Percentiles rank a stretch among this genome's conserved stretches.
Conservation (phyloP, 2,888 invertebrate genomes). For the Glyphotaelius pellucidus region DNA sequence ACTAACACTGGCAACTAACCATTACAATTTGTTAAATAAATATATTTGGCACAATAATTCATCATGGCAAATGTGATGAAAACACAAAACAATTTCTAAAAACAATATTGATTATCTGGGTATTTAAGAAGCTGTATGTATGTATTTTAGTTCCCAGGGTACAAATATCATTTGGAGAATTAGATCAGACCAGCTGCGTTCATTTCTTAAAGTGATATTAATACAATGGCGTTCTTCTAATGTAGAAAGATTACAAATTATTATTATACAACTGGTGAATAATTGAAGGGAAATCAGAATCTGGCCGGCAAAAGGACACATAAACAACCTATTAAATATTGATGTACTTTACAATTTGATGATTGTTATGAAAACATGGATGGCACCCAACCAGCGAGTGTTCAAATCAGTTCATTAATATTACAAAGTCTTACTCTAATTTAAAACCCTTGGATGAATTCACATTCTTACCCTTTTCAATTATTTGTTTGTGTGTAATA, state of each 20-base stretch:
- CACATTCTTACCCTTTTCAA: constrained; percentile 40
- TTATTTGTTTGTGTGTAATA: neutral
- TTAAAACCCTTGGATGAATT: constrained; percentile 45
- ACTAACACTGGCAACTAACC: neutral
- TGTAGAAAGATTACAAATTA: neutral
- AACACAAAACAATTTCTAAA: constrained; percentile 12
- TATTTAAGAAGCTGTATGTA: neutral
- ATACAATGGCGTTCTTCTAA: neutral
- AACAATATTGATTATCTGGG: neutral
- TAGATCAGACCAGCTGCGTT: constrained; percentile 34
- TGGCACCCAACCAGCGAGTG: constrained; percentile 64
- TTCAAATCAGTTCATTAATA: constrained; percentile 57
- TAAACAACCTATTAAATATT: constrained; percentile 41
- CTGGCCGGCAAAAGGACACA: constrained; percentile 6
- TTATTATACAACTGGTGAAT: neutral
- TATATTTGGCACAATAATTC: constrained; percentile 36
- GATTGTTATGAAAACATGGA: constrained; percentile 46
- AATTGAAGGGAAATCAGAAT: constrained; percentile 26
- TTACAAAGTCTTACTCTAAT: constrained; percentile 48
- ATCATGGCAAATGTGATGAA: constrained; percentile 2
- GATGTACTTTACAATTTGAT: constrained; percentile 26
- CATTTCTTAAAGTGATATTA: constrained; percentile 14
- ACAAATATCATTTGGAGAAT: constrained; percentile 5
- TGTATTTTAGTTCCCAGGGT: neutral
- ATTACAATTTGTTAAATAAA: neutral